Base-by-base conservation (phyloP, 2,797 vertebrate genomes). In the Mormyrops attenuatus region DNA sequence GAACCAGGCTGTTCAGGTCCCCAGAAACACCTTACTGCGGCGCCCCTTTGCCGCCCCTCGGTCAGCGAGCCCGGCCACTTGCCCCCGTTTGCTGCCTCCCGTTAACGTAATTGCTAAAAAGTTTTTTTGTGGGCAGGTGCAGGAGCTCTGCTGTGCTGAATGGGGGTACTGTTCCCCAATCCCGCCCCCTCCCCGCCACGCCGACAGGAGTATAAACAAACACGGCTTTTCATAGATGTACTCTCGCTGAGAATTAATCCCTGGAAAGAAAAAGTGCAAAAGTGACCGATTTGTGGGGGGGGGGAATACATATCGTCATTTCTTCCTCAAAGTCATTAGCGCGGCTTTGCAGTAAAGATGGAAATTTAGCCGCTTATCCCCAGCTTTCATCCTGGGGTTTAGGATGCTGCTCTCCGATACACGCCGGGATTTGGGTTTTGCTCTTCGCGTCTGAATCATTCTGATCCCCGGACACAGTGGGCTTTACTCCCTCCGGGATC, bases 101-200 rank as follows among this genome's bases (percentile, higher is more conserved):
- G 91, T 88, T 90, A 87, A 90, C 80, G 90, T 91, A 92, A 92
- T 92, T 90, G 91, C 88, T 91, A 91, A 91, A 92, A 92, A 22
- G 92, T 90, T 89, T 91, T 91, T 89, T 57, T 90, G 55, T n/a
- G 88, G 91, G 92, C 93, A 93, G 92, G 93, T 93, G 92, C 91
- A 91, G 89, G 90, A 88, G 69, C 89, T 60, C 52, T 69, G 73
- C 60, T 77, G 50, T 38, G 34, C 53, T 41, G 15, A 93, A 92
- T 92, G 89, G 89, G 88, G 38, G 77, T 90, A 91, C 91, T 92
- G 92, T 93, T 93, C 89, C 89, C 15, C 63, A n/a, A 26, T 13
- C 49, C 49, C n/a, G 1, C 30, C 88, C 26, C 15, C 49, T 3
- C 11, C 9, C 17, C 84, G 89, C 91, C 91, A 89, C 91, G 88